A percentile compares a stretch with the other conserved stretches of the same genome.
Evolutionary conservation across 2,113 vertebrate genomes (phyloP).

Genomic region (Cryptoleucopteryx plumbea): DNA sequence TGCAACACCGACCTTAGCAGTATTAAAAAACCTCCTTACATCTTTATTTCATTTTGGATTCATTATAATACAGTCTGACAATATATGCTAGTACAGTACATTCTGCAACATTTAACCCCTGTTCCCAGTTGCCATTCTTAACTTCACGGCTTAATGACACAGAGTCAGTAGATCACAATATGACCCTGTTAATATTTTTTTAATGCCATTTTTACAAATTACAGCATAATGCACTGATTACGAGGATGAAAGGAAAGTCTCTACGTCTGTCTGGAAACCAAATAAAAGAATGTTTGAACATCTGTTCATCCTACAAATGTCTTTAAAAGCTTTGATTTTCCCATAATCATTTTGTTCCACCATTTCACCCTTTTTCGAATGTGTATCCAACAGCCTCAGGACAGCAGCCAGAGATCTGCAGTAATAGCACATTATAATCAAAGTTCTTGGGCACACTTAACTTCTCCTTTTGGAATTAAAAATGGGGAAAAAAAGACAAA

Average conservation of each 20-base stretch:
- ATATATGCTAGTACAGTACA: not conserved
- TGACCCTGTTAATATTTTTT: conserved; percentile 66
- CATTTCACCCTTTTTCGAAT: conserved; percentile 58
- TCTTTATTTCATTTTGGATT: conserved; percentile 46
- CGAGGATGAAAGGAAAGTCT: conserved; percentile 68
- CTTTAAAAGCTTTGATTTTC: conserved; percentile 68
- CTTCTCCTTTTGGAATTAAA: conserved; percentile 5
- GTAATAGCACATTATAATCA: conserved; percentile 58
- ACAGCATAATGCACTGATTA: conserved; percentile 70
- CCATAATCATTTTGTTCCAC: conserved; percentile 58
- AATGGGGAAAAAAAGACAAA: not conserved
- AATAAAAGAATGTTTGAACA: conserved; percentile 61
- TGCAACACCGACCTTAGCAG: conserved; percentile 10
- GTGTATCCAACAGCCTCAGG: conserved; percentile 58
- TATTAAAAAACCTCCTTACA: conserved; percentile 5
- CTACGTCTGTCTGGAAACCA: conserved; percentile 63
- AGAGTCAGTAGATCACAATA: conserved; percentile 61
- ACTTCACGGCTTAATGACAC: conserved; percentile 52
- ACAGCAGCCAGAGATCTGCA: conserved; percentile 65
- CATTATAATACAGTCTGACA: not conserved
- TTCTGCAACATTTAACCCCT: conserved; percentile 54
- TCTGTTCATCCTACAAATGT: conserved; percentile 64
- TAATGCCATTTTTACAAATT: conserved; percentile 75
- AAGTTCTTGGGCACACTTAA: conserved; percentile 32
- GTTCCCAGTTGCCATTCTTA: conserved; percentile 22